Conservation (phyloP, 2,888 invertebrate genomes). For the Molorchus minor region DNA sequence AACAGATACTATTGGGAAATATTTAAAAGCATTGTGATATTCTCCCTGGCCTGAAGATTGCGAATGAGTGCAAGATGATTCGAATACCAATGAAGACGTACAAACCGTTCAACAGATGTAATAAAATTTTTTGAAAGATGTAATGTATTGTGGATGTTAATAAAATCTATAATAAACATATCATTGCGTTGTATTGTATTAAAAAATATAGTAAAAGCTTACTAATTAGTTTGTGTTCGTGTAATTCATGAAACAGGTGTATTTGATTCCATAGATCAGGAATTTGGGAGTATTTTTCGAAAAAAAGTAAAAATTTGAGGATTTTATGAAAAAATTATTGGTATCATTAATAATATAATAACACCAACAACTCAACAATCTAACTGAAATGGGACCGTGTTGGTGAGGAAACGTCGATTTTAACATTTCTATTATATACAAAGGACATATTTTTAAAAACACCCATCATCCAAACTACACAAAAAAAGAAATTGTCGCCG, state of each 20-base stretch:
- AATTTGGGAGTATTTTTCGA: not conserved
- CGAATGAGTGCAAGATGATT: slow-evolving; percentile 44
- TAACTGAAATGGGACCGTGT: too few relatives aligned
- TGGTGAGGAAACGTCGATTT: too few relatives aligned
- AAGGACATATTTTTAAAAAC: too few relatives aligned
- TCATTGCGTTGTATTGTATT: not conserved
- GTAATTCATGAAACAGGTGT: not conserved
- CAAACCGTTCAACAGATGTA: slow-evolving; percentile 42
- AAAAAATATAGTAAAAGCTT: not conserved
- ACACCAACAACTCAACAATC: too few relatives aligned
- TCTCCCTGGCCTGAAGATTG: slow-evolving; percentile 46
- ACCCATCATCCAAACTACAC: too few relatives aligned
- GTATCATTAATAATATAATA: too few relatives aligned
- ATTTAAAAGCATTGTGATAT: slow-evolving; percentile 34
- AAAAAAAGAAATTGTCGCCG: too few relatives aligned
- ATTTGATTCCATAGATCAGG: not conserved
- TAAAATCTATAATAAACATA: not conserved
- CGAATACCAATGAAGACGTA: slow-evolving; percentile 47
- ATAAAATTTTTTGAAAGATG: not conserved
- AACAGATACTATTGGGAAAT: slow-evolving; percentile 33
- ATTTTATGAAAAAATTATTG: not conserved
- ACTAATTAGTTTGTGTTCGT: not conserved
- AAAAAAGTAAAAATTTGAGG: not conserved
- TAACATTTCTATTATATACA: too few relatives aligned
- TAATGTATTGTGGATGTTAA: not conserved